A percentile compares a stretch with the other conserved stretches of the same genome.
Conservation (phyloP, 2,113 vertebrate species). For the Rhizomys pruinosus region DNA sequence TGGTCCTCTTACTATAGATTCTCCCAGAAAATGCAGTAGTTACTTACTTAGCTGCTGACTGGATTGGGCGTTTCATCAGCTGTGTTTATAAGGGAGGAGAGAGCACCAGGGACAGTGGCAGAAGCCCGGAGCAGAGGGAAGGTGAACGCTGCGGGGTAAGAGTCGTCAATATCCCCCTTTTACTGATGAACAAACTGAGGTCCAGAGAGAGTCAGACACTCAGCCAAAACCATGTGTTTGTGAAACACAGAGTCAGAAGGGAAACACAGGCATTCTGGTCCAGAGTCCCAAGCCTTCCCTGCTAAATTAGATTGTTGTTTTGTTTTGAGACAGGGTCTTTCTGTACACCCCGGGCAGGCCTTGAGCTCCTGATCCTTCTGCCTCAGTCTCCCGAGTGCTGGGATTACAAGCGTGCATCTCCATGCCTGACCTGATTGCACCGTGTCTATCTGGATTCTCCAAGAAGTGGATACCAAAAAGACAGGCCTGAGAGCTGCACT, state of each 20-base stretch:
- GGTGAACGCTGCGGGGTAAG: background rate
- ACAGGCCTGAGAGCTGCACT: background rate
- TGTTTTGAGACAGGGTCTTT: background rate
- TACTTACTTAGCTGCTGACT: background rate
- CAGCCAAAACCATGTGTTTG: background rate
- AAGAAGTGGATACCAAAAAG: background rate
- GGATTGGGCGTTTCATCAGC: conserved; percentile 17
- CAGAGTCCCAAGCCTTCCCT: background rate
- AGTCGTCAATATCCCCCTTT: background rate
- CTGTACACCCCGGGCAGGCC: background rate
- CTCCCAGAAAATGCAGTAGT: background rate
- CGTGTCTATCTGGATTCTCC: background rate
- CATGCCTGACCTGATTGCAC: background rate
- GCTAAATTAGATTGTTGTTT: background rate
- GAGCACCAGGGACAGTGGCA: background rate
- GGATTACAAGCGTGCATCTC: background rate
- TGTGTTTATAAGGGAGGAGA: background rate
- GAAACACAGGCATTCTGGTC: background rate
- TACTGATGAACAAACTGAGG: conserved; percentile 21
- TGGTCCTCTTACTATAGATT: background rate
- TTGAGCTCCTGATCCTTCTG: background rate
- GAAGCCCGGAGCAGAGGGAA: background rate
- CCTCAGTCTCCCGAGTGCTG: background rate
- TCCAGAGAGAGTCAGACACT: background rate
- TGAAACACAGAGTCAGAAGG: background rate